Percentiles rank a stretch among this genome's conserved stretches.
These are phyloP conservation scores for Mugil cephalus DNA, from an alignment of 2,113 vertebrate species.

Conservation along the genomic window DNA sequence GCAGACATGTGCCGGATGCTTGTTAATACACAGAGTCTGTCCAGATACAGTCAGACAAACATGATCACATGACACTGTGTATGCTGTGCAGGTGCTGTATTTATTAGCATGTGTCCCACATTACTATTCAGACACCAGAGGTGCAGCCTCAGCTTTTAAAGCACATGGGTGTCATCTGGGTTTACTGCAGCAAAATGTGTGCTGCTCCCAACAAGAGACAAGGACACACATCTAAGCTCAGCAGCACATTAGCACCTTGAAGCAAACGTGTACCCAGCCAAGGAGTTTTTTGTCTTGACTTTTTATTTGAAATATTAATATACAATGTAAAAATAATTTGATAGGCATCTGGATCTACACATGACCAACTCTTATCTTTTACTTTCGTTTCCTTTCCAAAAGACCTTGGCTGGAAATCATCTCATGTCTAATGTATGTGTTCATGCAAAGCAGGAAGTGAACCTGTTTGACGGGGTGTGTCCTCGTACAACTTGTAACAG, in stretches of 20 bases:
- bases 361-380: no score
- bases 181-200: slow-evolving; percentile 58
- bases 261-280: background rate
- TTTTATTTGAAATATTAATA: no score
- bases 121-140: slow-evolving; percentile 10
- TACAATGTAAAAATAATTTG: background rate
- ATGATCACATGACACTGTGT: background rate
- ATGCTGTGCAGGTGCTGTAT: background rate
- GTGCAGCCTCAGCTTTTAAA: slow-evolving; percentile 34
- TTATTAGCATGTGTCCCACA: background rate
- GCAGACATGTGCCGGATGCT: slow-evolving; percentile 48
- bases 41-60: background rate
- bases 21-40: background rate
- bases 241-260: background rate
- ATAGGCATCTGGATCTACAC: no score
- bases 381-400: no score
- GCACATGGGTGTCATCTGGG: slow-evolving; percentile 54
- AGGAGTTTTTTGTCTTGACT: no score
- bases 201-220: slow-evolving; percentile 49
- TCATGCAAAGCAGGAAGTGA: background rate
- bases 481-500: background rate
- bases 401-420: no score
- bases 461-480: background rate
- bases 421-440: no score
- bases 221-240: slow-evolving; percentile 34